A percentile compares a stretch with the other conserved stretches of the same genome.
phyloP scores from a whole-genome alignment of 1,140 invertebrate species.

The Papilio dardanus region DNA sequence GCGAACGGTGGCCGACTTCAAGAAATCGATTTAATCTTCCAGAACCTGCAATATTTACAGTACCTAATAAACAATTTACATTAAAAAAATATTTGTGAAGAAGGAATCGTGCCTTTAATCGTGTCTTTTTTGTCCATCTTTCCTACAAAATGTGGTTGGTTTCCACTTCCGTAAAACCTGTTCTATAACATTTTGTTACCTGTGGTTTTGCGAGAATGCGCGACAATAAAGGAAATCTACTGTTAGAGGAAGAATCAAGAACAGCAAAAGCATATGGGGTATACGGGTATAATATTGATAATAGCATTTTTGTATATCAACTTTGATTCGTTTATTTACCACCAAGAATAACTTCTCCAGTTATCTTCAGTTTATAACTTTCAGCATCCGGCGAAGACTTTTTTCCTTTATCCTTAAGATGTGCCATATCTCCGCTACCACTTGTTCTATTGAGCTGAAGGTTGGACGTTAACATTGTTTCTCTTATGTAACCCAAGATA shows the following conservation, averaged over 20 bases:
- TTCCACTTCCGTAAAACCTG: too few relatives aligned
- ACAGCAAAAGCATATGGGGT: too few relatives aligned
- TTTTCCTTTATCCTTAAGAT: conserved; percentile 48
- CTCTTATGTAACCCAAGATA: conserved; percentile 48
- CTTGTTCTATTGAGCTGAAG: conserved; percentile 34
- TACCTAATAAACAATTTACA: neutral
- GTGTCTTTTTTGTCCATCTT: too few relatives aligned
- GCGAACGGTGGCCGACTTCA: conserved; percentile 49
- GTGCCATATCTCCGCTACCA: conserved; percentile 41
- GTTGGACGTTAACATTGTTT: conserved; percentile 44
- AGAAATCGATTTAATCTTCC: conserved; percentile 64
- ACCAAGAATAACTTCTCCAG: conserved; percentile 52
- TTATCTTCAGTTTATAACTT: conserved; percentile 55
- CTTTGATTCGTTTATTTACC: conserved; percentile 38
- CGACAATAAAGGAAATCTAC: too few relatives aligned
- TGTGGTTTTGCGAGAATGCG: too few relatives aligned
- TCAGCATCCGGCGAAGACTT: conserved; percentile 44
- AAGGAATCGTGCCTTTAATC: too few relatives aligned
- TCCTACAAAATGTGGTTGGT: too few relatives aligned
- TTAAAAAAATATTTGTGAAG: too few relatives aligned
- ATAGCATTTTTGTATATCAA: too few relatives aligned
- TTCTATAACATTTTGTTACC: too few relatives aligned
- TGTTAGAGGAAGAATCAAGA: too few relatives aligned
- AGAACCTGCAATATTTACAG: conserved; percentile 49
- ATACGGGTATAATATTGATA: too few relatives aligned